Conservation (phyloP, 2,113 vertebrate species). For the Thalassoma bifasciatum region DNA sequence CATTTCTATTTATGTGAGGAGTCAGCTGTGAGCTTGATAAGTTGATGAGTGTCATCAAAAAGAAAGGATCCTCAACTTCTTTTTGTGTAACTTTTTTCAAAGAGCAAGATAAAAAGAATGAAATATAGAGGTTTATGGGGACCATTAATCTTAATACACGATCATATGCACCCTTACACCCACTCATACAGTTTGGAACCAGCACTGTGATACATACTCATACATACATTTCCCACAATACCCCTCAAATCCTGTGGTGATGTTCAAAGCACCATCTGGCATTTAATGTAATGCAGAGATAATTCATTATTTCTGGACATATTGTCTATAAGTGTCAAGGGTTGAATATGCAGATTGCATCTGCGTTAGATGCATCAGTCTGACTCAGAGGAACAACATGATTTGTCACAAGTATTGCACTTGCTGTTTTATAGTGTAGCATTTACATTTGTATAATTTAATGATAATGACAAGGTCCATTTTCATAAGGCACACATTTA, state of each 20-base stretch:
- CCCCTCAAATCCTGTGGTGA: neutral
- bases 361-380: conserved; percentile 1
- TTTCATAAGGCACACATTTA: conserved; percentile 47
- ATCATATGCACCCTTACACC: neutral
- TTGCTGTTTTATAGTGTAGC: conserved; percentile 15
- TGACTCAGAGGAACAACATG: neutral
- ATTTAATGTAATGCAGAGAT: conserved; percentile 32
- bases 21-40: no score
- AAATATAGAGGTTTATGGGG: conserved; percentile 4
- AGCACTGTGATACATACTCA: neutral
- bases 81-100: neutral
- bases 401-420: conserved; percentile 9
- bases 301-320: conserved; percentile 17
- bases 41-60: no score
- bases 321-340: conserved; percentile 12
- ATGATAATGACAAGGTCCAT: conserved; percentile 52
- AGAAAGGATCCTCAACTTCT: neutral
- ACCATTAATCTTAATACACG: neutral
- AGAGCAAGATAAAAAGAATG: neutral
- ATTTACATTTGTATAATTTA: conserved; percentile 50
- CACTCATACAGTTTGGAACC: neutral
- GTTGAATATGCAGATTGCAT: conserved; percentile 9
- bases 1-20: no score
- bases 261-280: conserved; percentile 19
- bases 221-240: conserved; percentile 2